A percentile compares a stretch with the other conserved stretches of the same genome.
phyloP scores from a whole-genome alignment of 2,113 vertebrate species.

The Phoxinus phoxinus region DNA sequence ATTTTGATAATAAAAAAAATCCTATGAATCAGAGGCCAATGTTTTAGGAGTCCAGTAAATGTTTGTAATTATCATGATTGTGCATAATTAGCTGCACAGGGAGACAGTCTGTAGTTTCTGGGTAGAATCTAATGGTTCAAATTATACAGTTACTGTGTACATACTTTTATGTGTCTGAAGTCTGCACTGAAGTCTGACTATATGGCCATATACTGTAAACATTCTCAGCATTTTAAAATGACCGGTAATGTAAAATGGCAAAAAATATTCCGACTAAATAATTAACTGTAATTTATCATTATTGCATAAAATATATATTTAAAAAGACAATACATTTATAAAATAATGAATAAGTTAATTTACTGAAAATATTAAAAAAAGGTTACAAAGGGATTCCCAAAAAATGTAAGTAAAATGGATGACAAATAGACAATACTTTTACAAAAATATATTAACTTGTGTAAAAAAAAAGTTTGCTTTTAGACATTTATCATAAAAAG shows the following conservation, averaged over 20 bases:
- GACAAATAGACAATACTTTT: too few species aligned
- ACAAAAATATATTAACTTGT: too few species aligned
- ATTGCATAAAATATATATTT: not conserved
- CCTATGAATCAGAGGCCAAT: not conserved
- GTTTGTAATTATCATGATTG: not conserved
- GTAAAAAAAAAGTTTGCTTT: not conserved
- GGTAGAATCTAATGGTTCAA: not conserved
- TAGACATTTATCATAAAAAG: not conserved
- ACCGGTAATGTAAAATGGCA: not conserved
- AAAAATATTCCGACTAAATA: too few species aligned
- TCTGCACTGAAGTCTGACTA: not conserved
- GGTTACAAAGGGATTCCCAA: not conserved
- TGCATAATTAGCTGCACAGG: not conserved
- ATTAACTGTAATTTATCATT: too few species aligned
- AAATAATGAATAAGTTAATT: not conserved
- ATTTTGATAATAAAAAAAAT: not conserved
- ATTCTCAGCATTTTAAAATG: too few species aligned
- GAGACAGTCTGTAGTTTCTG: not conserved
- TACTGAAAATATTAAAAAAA: not conserved
- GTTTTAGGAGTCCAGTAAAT: not conserved
- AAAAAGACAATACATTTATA: not conserved
- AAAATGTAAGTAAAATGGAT: not conserved
- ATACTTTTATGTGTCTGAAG: not conserved
- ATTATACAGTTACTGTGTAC: too few species aligned
- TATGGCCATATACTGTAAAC: not conserved